Evolutionary conservation across 30 jellyfish, hydroid and myxozoan genomes (phyloP).

Genomic region (Hydractinia symbiolongicarpus): DNA sequence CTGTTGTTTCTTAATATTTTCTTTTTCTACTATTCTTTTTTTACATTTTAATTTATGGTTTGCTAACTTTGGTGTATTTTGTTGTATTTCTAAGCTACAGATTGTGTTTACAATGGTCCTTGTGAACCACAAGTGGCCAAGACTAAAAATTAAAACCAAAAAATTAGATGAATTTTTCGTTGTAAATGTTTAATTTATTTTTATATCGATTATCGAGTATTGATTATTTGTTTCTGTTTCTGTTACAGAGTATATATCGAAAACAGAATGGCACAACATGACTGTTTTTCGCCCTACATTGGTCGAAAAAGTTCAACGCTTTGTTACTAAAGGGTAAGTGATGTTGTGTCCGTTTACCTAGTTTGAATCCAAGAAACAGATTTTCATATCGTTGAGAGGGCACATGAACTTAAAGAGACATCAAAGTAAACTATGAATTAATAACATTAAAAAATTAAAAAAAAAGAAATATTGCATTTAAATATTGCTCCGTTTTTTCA

Average conservation of each 20-base stretch:
- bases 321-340: slow-evolving; percentile 65
- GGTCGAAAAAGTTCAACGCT: slow-evolving; percentile 54
- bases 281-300: slow-evolving; percentile 63
- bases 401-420: too few relatives aligned
- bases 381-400: too few relatives aligned
- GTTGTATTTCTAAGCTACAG: neutral
- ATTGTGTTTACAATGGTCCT: neutral
- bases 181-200: neutral
- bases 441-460: neutral
- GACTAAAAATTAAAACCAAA: too few relatives aligned
- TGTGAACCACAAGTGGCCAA: neutral
- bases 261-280: slow-evolving; percentile 76
- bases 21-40: neutral
- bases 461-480: neutral
- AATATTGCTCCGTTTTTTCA: neutral
- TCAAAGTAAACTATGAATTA: neutral
- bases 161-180: neutral
- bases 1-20: neutral
- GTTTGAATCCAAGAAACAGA: too few relatives aligned
- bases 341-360: too few relatives aligned
- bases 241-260: slow-evolving; percentile 18
- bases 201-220: neutral
- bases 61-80: neutral
- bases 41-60: neutral
- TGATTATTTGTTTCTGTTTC: neutral